phyloP scores from a whole-genome alignment of 2,797 vertebrate species.

The Percopsis omiscomaycus region DNA sequence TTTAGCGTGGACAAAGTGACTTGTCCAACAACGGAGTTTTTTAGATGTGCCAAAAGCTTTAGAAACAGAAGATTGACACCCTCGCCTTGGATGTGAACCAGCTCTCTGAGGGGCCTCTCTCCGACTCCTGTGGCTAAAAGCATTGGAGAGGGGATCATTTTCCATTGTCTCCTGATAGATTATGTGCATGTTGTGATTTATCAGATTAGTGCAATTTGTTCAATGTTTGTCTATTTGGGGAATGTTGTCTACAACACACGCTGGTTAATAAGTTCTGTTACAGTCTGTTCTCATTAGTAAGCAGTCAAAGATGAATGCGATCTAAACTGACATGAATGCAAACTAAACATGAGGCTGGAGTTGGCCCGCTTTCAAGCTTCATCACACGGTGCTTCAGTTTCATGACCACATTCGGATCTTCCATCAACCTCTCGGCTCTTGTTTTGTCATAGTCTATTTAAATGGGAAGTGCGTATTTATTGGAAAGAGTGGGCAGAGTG shows the following conservation, averaged over 20 bases:
- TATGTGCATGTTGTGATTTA: slow-evolving; percentile 57
- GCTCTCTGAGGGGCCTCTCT: slow-evolving; percentile 30
- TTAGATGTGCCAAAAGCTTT: slow-evolving; percentile 73
- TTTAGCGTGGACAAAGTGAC: slow-evolving; percentile 55
- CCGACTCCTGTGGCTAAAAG: slow-evolving; percentile 55
- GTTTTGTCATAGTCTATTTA: no score
- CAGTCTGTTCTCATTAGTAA: slow-evolving; percentile 49
- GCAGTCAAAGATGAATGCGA: slow-evolving; percentile 25
- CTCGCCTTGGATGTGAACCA: slow-evolving; percentile 32
- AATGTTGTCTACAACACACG: slow-evolving; percentile 48
- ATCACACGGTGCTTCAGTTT: background rate
- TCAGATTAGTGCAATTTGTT: slow-evolving; percentile 59
- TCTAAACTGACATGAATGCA: slow-evolving; percentile 34
- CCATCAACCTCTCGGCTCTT: no score
- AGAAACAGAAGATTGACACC: slow-evolving; percentile 39
- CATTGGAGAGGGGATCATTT: slow-evolving; percentile 33
- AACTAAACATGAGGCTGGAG: slow-evolving; percentile 20
- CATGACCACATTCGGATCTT: background rate
- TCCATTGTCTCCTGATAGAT: slow-evolving; percentile 26
- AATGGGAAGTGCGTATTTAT: no score
- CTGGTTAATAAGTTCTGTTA: slow-evolving; percentile 38
- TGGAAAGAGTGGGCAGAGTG: no score
- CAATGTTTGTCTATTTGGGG: slow-evolving; percentile 50
- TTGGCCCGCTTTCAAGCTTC: slow-evolving; percentile 7
- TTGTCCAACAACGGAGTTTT: slow-evolving; percentile 61